Evolutionary conservation across 30 jellyfish, hydroid and myxozoan species (phyloP).

Genomic region (Pelagia noctiluca): DNA sequence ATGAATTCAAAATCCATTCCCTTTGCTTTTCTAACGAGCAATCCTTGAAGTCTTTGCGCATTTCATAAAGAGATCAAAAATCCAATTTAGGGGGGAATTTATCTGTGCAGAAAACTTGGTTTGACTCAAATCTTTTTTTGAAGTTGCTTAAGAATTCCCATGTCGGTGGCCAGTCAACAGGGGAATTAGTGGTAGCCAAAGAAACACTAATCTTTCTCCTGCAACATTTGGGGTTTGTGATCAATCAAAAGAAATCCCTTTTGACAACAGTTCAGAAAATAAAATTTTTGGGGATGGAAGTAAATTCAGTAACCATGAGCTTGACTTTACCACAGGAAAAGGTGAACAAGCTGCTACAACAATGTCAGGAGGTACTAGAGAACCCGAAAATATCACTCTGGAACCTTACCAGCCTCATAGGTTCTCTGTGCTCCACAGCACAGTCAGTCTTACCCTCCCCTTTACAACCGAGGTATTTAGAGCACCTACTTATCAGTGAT

Average conservation of each 20-base stretch:
- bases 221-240: too few species aligned
- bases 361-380: constrained; percentile 6
- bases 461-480: not conserved
- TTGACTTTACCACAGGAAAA: constrained; percentile 19
- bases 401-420: constrained; percentile 13
- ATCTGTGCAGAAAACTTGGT: too few species aligned
- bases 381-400: not conserved
- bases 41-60: too few species aligned
- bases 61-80: too few species aligned
- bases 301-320: constrained; percentile 20
- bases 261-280: constrained; percentile 12
- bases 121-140: too few species aligned
- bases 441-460: constrained; percentile 31
- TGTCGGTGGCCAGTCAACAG: not conserved
- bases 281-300: constrained; percentile 41
- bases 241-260: constrained; percentile 16
- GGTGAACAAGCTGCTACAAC: not conserved
- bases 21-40: too few species aligned
- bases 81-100: too few species aligned
- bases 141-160: too few species aligned
- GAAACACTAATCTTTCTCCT: constrained; percentile 17
- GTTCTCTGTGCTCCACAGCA: constrained; percentile 17
- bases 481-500: not conserved
- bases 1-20: too few species aligned
- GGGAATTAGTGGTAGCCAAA: not conserved